Percentiles rank a stretch among this genome's conserved stretches.
These are phyloP conservation scores for Rhodeus uyekii DNA, from an alignment of 2,797 vertebrate species.

Conservation along the genomic window DNA sequence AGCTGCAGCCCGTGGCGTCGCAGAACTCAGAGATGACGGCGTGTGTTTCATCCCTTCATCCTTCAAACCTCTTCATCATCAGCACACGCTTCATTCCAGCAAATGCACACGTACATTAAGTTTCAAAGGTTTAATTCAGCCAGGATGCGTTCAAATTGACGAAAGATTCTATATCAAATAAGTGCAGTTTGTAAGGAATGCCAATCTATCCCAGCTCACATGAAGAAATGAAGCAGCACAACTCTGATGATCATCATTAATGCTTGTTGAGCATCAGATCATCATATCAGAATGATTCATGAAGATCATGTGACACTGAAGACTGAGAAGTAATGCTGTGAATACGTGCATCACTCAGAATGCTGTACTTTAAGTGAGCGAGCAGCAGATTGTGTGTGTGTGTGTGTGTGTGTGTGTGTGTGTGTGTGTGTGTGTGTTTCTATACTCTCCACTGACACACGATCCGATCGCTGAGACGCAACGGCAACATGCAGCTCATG, in stretches of 20 bases:
- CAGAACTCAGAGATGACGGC: neutral
- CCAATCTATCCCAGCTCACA: neutral
- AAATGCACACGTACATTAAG: neutral
- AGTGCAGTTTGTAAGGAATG: neutral
- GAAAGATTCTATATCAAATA: neutral
- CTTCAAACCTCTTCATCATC: too few species aligned
- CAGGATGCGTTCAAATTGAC: neutral
- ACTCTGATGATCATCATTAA: neutral
- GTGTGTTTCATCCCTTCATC: neutral
- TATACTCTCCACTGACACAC: too few species aligned
- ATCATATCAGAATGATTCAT: neutral
- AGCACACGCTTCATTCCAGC: too few species aligned
- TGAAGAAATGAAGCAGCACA: neutral
- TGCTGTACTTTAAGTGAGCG: too few species aligned
- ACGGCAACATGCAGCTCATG: too few species aligned
- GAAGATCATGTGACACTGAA: neutral
- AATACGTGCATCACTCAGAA: too few species aligned
- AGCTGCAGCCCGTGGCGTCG: neutral
- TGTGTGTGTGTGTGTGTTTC: too few species aligned
- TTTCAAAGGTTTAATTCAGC: neutral
- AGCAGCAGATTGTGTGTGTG: neutral
- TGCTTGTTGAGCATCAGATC: neutral
- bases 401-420: too few species aligned
- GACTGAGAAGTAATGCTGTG: neutral
- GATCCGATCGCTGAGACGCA: too few species aligned